Conservation (phyloP, 2,888 invertebrate species). For the Limnephilus marmoratus region DNA sequence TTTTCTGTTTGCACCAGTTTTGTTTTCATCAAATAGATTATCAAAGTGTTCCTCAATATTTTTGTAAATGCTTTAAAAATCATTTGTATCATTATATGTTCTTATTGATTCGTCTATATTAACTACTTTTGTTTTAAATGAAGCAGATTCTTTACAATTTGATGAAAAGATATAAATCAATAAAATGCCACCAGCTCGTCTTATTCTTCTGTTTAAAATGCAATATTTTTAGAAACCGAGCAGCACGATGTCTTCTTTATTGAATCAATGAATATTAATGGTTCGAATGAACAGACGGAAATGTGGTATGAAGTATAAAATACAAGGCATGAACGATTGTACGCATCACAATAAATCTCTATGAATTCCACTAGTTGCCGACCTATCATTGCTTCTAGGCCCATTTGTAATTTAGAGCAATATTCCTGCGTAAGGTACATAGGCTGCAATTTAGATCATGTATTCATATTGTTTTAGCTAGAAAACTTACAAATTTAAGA, state of each 20-base stretch:
- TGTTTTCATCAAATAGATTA: neutral
- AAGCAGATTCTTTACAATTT: neutral
- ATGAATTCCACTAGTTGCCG: slow-evolving; percentile 32
- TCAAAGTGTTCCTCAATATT: neutral
- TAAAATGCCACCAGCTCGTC: neutral
- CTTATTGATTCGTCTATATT: neutral
- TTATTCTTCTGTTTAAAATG: neutral
- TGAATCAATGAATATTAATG: slow-evolving; percentile 60
- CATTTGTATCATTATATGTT: too few relatives aligned
- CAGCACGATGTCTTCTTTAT: slow-evolving; percentile 50
- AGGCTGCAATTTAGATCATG: neutral
- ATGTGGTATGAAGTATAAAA: slow-evolving; percentile 39
- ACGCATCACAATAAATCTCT: slow-evolving; percentile 56
- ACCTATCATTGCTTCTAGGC: slow-evolving; percentile 8
- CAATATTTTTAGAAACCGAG: slow-evolving; percentile 20
- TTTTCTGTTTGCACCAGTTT: neutral
- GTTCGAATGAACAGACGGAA: slow-evolving; percentile 43
- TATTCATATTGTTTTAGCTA: neutral
- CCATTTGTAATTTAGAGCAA: neutral
- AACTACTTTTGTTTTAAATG: neutral
- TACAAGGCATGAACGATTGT: neutral
- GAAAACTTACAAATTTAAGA: neutral
- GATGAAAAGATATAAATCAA: neutral
- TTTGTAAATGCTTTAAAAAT: neutral
- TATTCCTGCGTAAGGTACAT: neutral